Evolutionary conservation across 2,113 vertebrate species (phyloP).

Genomic region (Myotis yumanensis): DNA sequence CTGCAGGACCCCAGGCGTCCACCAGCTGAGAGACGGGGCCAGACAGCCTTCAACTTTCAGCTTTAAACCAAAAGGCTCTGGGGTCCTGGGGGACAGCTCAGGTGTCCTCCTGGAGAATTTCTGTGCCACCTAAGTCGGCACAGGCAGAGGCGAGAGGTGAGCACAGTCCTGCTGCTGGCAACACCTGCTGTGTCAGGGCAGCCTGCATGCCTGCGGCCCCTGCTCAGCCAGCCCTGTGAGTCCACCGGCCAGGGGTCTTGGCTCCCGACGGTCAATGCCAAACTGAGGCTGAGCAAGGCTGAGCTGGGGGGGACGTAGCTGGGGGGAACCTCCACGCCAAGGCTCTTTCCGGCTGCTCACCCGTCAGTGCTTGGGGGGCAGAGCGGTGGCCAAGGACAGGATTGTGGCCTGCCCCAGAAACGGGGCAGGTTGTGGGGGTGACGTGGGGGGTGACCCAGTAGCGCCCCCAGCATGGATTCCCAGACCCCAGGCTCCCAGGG

Average conservation of each 20-base stretch:
- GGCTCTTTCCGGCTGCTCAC: background rate
- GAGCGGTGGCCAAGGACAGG: background rate
- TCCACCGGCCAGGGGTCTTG: accelerated
- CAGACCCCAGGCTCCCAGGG: background rate
- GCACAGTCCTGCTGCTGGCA: accelerated
- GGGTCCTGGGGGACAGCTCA: background rate
- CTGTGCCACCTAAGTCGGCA: background rate
- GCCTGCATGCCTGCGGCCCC: background rate
- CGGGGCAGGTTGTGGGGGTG: background rate
- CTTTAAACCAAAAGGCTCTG: background rate
- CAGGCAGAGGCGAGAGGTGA: accelerated
- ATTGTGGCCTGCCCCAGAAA: background rate
- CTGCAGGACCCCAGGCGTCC: background rate
- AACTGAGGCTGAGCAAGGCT: background rate
- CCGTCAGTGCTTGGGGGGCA: accelerated
- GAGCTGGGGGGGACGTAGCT: too few relatives aligned
- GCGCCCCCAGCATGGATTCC: background rate
- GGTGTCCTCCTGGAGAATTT: background rate
- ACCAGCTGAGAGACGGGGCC: accelerated
- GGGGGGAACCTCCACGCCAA: background rate
- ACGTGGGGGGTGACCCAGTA: background rate
- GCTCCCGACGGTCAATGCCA: background rate
- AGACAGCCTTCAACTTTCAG: background rate
- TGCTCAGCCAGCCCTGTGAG: background rate
- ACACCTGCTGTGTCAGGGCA: accelerated